Evolutionary conservation across 2,113 vertebrate genomes (phyloP).

Genomic region (Desmodus rotundus): DNA sequence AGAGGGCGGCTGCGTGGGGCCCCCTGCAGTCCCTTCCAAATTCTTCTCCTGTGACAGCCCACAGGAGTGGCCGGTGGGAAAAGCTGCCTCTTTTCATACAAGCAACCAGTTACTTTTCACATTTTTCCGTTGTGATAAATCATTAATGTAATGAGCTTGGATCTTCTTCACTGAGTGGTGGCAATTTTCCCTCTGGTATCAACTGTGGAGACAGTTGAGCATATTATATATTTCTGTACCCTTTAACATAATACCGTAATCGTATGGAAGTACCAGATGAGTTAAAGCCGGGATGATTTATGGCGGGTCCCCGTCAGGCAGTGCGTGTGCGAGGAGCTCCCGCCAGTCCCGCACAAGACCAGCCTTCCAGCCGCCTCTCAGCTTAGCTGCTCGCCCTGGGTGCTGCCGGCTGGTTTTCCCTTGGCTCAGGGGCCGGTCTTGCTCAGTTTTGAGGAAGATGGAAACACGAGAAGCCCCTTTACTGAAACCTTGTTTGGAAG

Average conservation of each 20-base stretch:
- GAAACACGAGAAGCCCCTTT: background rate
- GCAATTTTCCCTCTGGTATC: conserved; percentile 74
- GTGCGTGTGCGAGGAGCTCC: conserved; percentile 53
- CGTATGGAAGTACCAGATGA: conserved; percentile 61
- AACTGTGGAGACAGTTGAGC: conserved; percentile 63
- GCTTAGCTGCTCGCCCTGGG: conserved; percentile 16
- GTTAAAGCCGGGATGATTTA: conserved; percentile 71
- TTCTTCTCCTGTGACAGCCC: conserved; percentile 56
- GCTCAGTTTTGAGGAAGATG: background rate
- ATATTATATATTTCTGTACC: conserved; percentile 74
- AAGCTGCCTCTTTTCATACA: conserved; percentile 75
- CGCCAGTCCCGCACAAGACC: conserved; percentile 6
- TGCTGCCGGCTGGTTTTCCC: background rate
- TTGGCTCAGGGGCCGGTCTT: background rate
- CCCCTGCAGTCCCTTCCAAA: conserved; percentile 14
- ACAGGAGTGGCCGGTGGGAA: conserved; percentile 68
- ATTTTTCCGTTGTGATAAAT: conserved; percentile 69
- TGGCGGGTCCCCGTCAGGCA: conserved; percentile 38
- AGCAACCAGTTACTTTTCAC: conserved; percentile 75
- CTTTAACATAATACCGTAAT: conserved; percentile 72
- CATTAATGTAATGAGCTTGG: conserved; percentile 65
- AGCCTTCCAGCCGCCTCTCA: background rate
- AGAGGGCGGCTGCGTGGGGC: background rate
- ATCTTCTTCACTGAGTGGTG: conserved; percentile 55
- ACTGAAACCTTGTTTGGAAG: background rate